Evolutionary conservation across 2,888 invertebrate genomes (phyloP).

Genomic region (Xestia ashworthii): DNA sequence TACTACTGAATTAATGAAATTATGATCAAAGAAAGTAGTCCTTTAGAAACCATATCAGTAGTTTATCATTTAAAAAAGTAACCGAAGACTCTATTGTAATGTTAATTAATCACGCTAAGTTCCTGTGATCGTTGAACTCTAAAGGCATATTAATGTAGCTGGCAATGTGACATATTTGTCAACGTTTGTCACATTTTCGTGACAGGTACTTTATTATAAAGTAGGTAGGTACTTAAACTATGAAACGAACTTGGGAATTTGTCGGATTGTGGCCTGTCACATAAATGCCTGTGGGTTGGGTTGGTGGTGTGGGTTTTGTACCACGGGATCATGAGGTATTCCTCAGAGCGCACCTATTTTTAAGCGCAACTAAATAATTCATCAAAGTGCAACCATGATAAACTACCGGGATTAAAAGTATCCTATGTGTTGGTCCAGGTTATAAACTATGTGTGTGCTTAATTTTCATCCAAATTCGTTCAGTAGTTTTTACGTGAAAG

Average conservation of each 20-base stretch:
- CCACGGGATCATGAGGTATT: no score
- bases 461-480: no score
- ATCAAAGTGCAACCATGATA: no score
- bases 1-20: no score
- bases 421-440: no score
- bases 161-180: neutral
- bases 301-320: no score
- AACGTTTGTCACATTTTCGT: neutral
- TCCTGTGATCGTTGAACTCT: no score
- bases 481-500: no score
- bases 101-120: neutral
- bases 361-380: no score
- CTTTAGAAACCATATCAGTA: neutral
- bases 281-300: neutral
- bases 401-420: no score
- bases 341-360: no score
- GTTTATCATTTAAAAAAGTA: neutral
- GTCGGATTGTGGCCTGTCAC: neutral
- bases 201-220: neutral
- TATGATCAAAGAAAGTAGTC: neutral
- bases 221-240: neutral
- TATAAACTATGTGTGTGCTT: no score
- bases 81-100: neutral
- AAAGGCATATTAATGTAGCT: neutral
- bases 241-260: neutral